A percentile compares a stretch with the other conserved stretches of the same genome.
Conservation (phyloP, 2,888 invertebrate genomes). For the Syrphus vitripennis region DNA sequence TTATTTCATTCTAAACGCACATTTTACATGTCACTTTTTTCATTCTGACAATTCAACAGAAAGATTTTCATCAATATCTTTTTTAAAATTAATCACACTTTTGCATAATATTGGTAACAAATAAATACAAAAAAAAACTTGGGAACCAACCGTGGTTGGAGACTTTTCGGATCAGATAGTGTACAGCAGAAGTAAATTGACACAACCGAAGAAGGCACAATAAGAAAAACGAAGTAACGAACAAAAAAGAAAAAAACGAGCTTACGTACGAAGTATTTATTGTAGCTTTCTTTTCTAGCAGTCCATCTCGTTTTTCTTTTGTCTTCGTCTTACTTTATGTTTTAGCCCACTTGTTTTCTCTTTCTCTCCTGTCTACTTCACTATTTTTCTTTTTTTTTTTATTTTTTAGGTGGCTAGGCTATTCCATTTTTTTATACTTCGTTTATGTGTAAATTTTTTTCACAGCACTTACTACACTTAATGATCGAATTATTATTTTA, state of each 20-base stretch:
- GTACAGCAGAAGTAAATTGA: constrained; percentile 11
- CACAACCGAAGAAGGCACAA: constrained; percentile 34
- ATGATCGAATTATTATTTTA: constrained; percentile 37
- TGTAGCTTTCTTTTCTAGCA: constrained; percentile 38
- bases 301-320: constrained; percentile 39
- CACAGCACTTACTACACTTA: constrained; percentile 49
- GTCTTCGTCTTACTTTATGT: constrained; percentile 5
- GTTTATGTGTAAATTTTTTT: constrained; percentile 43
- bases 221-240: constrained; percentile 11
- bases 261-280: constrained; percentile 54
- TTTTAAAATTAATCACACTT: background rate
- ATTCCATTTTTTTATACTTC: constrained; percentile 40
- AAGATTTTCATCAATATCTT: background rate
- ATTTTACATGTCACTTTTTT: constrained; percentile 50
- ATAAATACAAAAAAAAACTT: background rate
- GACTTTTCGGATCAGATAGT: constrained; percentile 17
- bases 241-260: constrained; percentile 29
- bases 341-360: background rate
- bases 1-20: constrained; percentile 56
- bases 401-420: too few species aligned
- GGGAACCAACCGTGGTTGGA: background rate
- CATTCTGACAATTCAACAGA: background rate
- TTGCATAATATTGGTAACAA: background rate
- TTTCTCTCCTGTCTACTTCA: constrained; percentile 1
- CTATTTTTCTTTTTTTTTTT: constrained; percentile 25